Base-by-base conservation (phyloP, 2,797 vertebrate genomes). In the Phrynocephalus guinanensis region DNA sequence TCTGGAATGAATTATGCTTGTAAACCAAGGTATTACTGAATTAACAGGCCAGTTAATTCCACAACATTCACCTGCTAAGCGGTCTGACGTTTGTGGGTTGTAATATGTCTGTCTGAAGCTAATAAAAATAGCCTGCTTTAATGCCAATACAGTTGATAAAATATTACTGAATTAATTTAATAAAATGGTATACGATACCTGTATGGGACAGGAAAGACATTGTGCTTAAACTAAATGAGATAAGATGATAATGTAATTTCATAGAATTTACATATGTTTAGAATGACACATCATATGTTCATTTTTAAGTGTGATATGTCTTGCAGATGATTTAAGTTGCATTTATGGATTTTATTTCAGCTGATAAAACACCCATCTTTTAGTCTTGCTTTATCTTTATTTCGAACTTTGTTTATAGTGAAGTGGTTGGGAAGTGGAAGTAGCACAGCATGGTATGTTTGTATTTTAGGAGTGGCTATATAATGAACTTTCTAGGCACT, bases 391-490 rank as follows among this genome's bases (percentile, higher is more conserved):
- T 71, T 56, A 33, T 33, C 6, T 81, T 78, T 63, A 20, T 28
- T 76, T 84, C 63, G 79, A 30, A 85, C 67, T 16, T 83, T 88
- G 33, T 48, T 71, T 72, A 48, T 75, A 28, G n/a, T 44, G 44
- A 90, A 9, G 87, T 70, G 52, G 72, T 38, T 88, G 44, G 60
- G 73, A 68, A 86, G 1, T 82, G 22, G 68, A 90, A 77, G 71
- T 75, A 91, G 22, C 79, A 77, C 87, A 88, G 84, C 73, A 67
- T 83, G 26, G 79, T 20, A 26, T 77, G 76, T 84, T 83, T 75
- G 0, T 71, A 1, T 90, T 88, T 91, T 82, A 75, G 76, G 44
- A 82, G 52, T 30, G 82, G 4, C 7, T 68, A 10, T 72, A 63
- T 72, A 48, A 70, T 87, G 30, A 22, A 48, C 11, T 85, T 11